A percentile compares a stretch with the other conserved stretches of the same genome.
These are phyloP conservation scores for Elegia similella DNA, from an alignment of 2,888 invertebrate species.

Conservation along the genomic window DNA sequence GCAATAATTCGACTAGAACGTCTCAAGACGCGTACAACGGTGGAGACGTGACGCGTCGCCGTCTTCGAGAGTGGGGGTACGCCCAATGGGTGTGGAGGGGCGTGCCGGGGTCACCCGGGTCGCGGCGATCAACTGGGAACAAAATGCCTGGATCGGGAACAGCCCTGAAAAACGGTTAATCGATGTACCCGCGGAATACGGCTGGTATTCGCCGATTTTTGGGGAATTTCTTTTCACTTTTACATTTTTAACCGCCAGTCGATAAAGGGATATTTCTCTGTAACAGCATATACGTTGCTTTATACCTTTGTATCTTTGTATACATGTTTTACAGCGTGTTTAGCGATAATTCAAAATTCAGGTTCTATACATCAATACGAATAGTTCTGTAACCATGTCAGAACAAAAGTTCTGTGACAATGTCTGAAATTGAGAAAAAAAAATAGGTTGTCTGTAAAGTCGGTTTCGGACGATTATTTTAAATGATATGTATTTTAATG, in stretches of 20 bases:
- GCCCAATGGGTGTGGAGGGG: conserved; percentile 52
- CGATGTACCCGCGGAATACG: conserved; percentile 31
- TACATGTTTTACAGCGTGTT: too few species aligned
- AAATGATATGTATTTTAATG: too few species aligned
- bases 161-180: conserved; percentile 40
- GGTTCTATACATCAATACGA: too few species aligned
- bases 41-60: conserved; percentile 35
- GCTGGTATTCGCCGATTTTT: not conserved
- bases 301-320: too few species aligned
- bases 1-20: not conserved
- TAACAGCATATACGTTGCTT: too few species aligned
- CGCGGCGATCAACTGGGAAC: conserved; percentile 35
- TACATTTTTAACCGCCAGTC: not conserved
- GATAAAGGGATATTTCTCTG: too few species aligned
- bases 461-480: too few species aligned
- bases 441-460: too few species aligned
- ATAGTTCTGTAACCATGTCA: too few species aligned
- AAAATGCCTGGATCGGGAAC: conserved; percentile 51
- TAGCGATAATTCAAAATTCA: too few species aligned
- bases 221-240: not conserved
- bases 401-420: too few species aligned
- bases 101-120: conserved; percentile 55
- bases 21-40: conserved; percentile 28
- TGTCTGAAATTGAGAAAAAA: too few species aligned
- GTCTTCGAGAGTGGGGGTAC: conserved; percentile 38